phyloP scores from a whole-genome alignment of 1,140 invertebrate species.

The Drosophila aff. region DNA sequence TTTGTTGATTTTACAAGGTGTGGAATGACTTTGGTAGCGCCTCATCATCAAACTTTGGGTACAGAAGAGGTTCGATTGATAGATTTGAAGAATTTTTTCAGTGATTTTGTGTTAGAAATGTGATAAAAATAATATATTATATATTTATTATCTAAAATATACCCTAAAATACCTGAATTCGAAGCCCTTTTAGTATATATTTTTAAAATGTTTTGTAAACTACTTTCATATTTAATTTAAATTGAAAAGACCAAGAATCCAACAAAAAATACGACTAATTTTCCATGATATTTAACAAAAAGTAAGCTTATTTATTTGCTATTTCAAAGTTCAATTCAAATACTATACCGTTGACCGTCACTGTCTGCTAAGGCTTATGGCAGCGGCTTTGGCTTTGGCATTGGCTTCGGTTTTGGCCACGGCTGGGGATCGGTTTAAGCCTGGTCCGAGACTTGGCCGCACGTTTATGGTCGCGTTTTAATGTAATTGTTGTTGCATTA shows the following conservation, averaged over 20 bases:
- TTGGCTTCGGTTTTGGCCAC: slow-evolving; percentile 45
- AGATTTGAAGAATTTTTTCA: neutral
- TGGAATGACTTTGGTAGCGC: slow-evolving; percentile 82
- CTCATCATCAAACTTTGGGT: slow-evolving; percentile 69
- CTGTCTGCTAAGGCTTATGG: slow-evolving; percentile 21
- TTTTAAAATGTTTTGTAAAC: neutral
- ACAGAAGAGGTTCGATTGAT: slow-evolving; percentile 24
- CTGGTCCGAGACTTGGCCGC: slow-evolving; percentile 51
- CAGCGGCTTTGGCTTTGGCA: slow-evolving; percentile 50
- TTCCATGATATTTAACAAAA: neutral
- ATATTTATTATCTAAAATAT: neutral
- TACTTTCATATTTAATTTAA: neutral
- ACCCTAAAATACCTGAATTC: neutral
- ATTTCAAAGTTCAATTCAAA: neutral
- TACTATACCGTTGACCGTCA: slow-evolving; percentile 1
- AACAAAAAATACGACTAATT: too few species aligned
- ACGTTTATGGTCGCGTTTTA: slow-evolving; percentile 83
- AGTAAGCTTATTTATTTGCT: neutral
- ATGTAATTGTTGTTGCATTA: slow-evolving; percentile 84
- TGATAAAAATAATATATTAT: neutral
- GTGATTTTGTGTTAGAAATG: neutral
- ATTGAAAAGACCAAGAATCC: neutral
- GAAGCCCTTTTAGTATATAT: neutral
- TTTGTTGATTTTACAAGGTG: slow-evolving; percentile 83
- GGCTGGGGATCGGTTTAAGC: slow-evolving; percentile 31